Evolutionary conservation across 2,888 invertebrate species (phyloP), one percentile per base, ranked within the genome.

Genomic region (Rutpela maculata): DNA sequence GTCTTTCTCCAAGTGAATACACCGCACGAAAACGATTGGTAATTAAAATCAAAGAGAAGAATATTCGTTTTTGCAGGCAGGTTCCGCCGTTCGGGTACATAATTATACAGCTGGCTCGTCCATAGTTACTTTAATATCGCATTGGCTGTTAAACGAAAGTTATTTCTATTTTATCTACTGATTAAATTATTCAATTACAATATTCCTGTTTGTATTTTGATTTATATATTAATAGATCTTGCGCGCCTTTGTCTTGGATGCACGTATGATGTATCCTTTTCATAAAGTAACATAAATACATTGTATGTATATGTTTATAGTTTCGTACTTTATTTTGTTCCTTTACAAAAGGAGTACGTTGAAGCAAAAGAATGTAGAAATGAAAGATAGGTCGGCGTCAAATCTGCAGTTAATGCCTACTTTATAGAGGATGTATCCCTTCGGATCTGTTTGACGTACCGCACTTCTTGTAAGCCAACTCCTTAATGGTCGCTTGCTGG

Each of bases 401-500:
- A 72, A 76, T 66, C 71, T 59, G 65, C 76, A 72, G 66, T 76
- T 71, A 72, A 72, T 71, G 70, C 70, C 60, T 59, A 22, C 57
- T 71, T 70, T 63, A 70, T 62, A 75, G 75, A 75, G 43, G 67
- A 76, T 72, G 76, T 72, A 65, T 60, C 76, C 57, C 66, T 66
- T 71, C 26, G 15, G 59, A 66, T 65, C 22, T 70, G 70, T 76
- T 76, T 76, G 76, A 76, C 76, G 76, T 66, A 71, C 76, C 76
- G 71, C 72, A 63, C 66, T 72, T 76, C 76, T 76, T 66, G 59
- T 74, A 60, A 66, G 69, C 69, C 65, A 62, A 66, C 71, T 76
- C 59, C 70, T 76, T 72, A 76, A 76, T 72, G 66, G 67, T 59
- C 65, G 35, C 11, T 31, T 22, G 59, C 19, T 62, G 76, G 67